Conservation (phyloP, 2,797 vertebrate genomes). For the Margarornis squamiger region DNA sequence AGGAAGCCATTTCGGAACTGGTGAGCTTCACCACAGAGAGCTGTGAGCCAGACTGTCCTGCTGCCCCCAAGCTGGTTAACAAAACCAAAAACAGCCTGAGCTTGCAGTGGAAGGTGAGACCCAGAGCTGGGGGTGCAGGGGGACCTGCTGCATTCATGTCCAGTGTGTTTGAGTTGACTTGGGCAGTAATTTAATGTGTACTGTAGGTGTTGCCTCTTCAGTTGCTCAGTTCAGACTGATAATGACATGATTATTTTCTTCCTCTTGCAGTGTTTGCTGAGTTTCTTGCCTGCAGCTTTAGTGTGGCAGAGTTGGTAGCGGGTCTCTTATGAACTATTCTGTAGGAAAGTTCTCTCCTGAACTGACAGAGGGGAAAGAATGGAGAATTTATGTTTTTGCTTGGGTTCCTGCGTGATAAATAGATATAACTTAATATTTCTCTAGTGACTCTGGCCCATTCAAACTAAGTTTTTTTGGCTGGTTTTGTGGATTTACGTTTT, state of each 20-base stretch:
- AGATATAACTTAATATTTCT: background rate
- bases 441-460: background rate
- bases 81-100: slow-evolving; percentile 80
- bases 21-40: slow-evolving; percentile 79
- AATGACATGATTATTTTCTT: background rate
- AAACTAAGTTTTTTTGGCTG: background rate
- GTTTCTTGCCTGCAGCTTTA: background rate
- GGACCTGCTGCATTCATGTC: background rate
- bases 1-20: slow-evolving; percentile 75
- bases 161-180: background rate
- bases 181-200: background rate
- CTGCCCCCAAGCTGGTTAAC: slow-evolving; percentile 75
- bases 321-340: accelerated
- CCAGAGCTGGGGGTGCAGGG: background rate
- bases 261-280: background rate
- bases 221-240: background rate
- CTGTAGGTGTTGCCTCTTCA: background rate
- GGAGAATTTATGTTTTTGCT: background rate
- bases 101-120: slow-evolving; percentile 80
- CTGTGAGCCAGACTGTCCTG: slow-evolving; percentile 78
- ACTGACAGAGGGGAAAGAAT: background rate
- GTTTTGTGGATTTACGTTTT: background rate
- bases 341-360: background rate
- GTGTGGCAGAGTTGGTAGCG: background rate
- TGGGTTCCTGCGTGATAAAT: background rate